Evolutionary conservation across 2,797 vertebrate species (phyloP).

Genomic region (Tympanoctomys barrerae): DNA sequence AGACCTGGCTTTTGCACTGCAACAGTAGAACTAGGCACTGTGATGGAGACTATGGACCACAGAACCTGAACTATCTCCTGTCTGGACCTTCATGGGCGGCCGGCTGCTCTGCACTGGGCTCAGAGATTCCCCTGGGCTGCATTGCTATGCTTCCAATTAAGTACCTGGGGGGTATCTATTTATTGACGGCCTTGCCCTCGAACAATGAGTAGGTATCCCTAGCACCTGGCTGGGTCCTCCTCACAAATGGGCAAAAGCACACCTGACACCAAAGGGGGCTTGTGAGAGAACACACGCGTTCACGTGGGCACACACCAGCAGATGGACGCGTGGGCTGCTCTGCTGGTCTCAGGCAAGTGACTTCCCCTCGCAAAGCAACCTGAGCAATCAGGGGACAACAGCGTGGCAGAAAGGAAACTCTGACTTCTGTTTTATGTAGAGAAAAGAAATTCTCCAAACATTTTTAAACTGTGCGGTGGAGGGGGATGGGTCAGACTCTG

Average conservation of each 20-base stretch:
- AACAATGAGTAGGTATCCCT: not conserved
- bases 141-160: not conserved
- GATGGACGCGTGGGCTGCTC: not conserved
- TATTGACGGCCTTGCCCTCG: not conserved
- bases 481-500: not conserved
- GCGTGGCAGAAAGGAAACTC: not conserved
- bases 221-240: no score
- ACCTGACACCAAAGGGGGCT: not conserved
- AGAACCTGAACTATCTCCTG: not conserved
- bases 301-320: no score
- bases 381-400: not conserved
- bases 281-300: not conserved
- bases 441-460: slow-evolving; percentile 25
- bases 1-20: not conserved
- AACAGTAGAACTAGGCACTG: not conserved
- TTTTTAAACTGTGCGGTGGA: not conserved
- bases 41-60: not conserved
- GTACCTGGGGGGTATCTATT: not conserved
- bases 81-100: not conserved
- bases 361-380: not conserved
- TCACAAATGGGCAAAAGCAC: not conserved
- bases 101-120: fast-evolving
- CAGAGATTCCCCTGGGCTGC: no score
- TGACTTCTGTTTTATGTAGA: not conserved
- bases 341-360: not conserved